A percentile compares a stretch with the other conserved stretches of the same genome.
Evolutionary conservation across 2,888 invertebrate species (phyloP).

Genomic region (Agrotis segetum): DNA sequence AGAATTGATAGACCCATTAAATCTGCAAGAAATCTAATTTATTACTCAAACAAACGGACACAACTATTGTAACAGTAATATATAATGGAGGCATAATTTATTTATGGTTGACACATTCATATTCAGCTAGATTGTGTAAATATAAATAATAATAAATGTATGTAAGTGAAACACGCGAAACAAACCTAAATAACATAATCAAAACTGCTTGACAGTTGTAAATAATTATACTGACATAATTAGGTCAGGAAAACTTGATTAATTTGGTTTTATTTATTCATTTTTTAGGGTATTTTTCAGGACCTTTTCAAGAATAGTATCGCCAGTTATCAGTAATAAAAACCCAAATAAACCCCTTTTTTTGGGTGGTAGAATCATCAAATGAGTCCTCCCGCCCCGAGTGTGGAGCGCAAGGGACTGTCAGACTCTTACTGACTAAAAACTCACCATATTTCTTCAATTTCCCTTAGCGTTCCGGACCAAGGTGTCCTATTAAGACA

Average conservation of each 20-base stretch:
- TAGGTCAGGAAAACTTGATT: constrained; percentile 31
- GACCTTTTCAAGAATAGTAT: background rate
- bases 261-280: constrained; percentile 22
- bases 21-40: background rate
- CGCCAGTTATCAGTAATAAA: too few relatives aligned
- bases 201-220: constrained; percentile 41
- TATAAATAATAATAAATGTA: constrained; percentile 43
- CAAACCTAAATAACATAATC: constrained; percentile 61
- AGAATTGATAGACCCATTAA: background rate
- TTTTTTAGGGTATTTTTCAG: background rate
- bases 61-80: background rate
- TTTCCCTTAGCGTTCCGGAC: too few relatives aligned
- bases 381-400: too few relatives aligned
- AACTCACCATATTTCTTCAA: too few relatives aligned
- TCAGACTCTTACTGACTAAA: too few relatives aligned
- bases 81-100: constrained; percentile 13
- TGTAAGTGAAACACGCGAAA: constrained; percentile 56
- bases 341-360: too few relatives aligned
- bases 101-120: constrained; percentile 33
- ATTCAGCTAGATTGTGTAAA: constrained; percentile 42
- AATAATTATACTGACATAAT: constrained; percentile 61
- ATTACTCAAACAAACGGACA: constrained; percentile 33
- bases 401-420: too few relatives aligned
- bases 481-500: too few relatives aligned
- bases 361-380: too few relatives aligned